These are phyloP conservation scores for Geophilus truncorum DNA, from an alignment of 2,888 invertebrate genomes.

Conservation along the genomic window DNA sequence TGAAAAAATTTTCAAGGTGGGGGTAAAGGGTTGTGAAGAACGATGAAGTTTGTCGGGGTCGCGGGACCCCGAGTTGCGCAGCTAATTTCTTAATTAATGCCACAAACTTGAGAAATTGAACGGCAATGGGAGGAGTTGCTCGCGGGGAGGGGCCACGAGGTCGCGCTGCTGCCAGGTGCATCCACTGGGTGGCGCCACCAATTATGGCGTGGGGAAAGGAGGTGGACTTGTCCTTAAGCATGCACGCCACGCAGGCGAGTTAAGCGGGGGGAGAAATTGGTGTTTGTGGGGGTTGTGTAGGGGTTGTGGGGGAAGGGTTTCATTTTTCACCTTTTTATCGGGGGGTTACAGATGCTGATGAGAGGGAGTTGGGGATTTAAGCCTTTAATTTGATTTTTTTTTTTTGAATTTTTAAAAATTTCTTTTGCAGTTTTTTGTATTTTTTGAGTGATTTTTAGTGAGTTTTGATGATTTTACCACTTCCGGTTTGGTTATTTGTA, in stretches of 20 bases:
- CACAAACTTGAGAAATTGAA: background rate
- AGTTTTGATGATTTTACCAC: too few relatives aligned
- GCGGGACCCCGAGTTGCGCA: background rate
- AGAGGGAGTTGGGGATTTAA: background rate
- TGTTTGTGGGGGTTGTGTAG: background rate
- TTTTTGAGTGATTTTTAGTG: too few relatives aligned
- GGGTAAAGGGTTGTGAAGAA: too few relatives aligned
- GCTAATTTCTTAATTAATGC: background rate
- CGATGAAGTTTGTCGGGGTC: too few relatives aligned
- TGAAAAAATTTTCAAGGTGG: too few relatives aligned
- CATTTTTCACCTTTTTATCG: background rate
- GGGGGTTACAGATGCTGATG: background rate
- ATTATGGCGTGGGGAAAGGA: background rate
- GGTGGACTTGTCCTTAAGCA: background rate
- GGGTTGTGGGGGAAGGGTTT: background rate
- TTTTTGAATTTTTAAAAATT: too few relatives aligned
- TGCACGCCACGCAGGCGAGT: background rate
- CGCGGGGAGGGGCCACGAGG: background rate
- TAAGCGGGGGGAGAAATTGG: background rate
- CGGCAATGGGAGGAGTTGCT: background rate
- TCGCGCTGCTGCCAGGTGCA: background rate
- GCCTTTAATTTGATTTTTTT: background rate
- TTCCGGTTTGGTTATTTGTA: too few relatives aligned
- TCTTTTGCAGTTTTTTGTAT: too few relatives aligned
- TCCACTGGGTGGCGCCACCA: constrained; percentile 10